These are phyloP conservation scores for Drosophila sp. DNA, from an alignment of 1,140 invertebrate species.

Conservation along the genomic window DNA sequence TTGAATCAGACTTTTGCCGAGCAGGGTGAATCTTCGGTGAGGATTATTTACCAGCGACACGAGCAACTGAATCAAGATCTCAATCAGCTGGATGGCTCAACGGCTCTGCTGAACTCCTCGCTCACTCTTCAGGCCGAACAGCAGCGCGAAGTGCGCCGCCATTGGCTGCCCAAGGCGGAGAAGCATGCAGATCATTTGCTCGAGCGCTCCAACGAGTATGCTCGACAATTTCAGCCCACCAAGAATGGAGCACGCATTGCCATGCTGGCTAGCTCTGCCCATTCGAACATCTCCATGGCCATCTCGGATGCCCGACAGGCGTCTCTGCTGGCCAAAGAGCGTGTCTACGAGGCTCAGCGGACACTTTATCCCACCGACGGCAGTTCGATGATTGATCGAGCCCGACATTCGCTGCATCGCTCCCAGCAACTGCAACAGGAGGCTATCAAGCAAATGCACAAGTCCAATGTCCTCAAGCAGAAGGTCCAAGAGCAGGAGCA, in stretches of 20 bases:
- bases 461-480: constrained; percentile 79
- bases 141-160: constrained; percentile 70
- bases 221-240: constrained; percentile 81
- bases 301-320: constrained; percentile 87
- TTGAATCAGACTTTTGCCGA: constrained; percentile 56
- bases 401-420: constrained; percentile 82
- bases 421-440: constrained; percentile 82
- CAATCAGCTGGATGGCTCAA: constrained; percentile 38
- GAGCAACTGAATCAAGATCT: constrained; percentile 52
- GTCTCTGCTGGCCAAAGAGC: constrained; percentile 85
- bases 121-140: constrained; percentile 51
- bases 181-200: constrained; percentile 87
- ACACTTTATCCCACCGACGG: constrained; percentile 77
- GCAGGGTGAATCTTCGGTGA: constrained; percentile 48
- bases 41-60: constrained; percentile 38
- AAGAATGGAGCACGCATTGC: constrained; percentile 79
- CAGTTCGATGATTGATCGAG: constrained; percentile 83
- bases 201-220: constrained; percentile 86
- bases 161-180: constrained; percentile 84
- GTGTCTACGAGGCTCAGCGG: constrained; percentile 81
- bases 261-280: constrained; percentile 87
- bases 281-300: constrained; percentile 90
- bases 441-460: constrained; percentile 83
- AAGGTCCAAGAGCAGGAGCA: constrained; percentile 83
- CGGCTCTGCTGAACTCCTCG: constrained; percentile 54